Evolutionary conservation across 2,113 vertebrate genomes (phyloP), one percentile per base, ranked within the genome.

Genomic region (Etia nguti): DNA sequence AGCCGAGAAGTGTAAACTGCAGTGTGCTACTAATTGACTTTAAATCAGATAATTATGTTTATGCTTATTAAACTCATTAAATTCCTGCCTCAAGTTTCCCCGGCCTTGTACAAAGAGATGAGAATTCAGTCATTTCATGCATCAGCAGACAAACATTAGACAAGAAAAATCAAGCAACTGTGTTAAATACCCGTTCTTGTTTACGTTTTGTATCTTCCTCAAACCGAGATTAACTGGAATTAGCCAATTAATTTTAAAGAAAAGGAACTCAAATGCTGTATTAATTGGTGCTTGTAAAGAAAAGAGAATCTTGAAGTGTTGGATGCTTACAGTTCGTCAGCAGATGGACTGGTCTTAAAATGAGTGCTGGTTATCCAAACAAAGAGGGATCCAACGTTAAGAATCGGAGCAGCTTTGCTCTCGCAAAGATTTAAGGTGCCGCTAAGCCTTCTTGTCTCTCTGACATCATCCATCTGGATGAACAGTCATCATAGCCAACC

Each of bases 401-500:
- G 80, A 90, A 88, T 50, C 31, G 15, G 52, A 79, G 31, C 81
- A 41, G 89, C 81, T 85, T 70, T 41, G 75, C 82, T 93, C 88
- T 84, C 85, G 54, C 26, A 62, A 89, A 29, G 89, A 89, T 80
- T 79, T 62, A 84, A 92, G 93, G 52, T 89, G 86, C 84, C 3
- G 73, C 80, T 65, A 65, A 93, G 88, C 65, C 86, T 89, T 73
- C 81, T 24, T 86, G 65, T 90, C 92, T 77, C 90, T 94, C 90
- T 89, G 94, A 94, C 92, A 90, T 88, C 82, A 91, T 92, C 93
- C 92, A 91, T 94, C 92, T 92, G 91, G 92, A 93, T 85, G 82
- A 90, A 60, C 79, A 85, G 83, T 77, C 81, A 86, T 81, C 84
- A 38, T 80, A 94, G 92, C 86, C 92, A 92, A 95, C 90, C 87